Evolutionary conservation across 2,888 invertebrate genomes (phyloP), one percentile per base, ranked within the genome.

Genomic region (Cheilosia variabilis): DNA sequence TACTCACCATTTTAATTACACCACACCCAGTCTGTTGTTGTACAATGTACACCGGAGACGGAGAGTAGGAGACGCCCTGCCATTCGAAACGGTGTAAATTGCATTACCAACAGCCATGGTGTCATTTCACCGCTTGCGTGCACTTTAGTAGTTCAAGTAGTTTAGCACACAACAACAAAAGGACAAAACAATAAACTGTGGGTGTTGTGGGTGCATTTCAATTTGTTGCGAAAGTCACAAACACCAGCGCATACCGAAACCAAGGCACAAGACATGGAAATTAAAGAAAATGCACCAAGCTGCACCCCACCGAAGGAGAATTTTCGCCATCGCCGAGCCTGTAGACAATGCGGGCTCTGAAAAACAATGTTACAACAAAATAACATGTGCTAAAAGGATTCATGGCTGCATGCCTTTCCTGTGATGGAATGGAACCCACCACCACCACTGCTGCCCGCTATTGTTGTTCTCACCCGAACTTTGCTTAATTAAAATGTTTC

Each of bases 401-500:
- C 76, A 80, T 73, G 73, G 72, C 52, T 57, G 55, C 50, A 63
- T 86, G 75, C 80, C 71, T 53, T 55, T 60, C 60, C 27, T 79
- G 27, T 52, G 71, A 41, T 52, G 66, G 31, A 22, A 47, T 13
- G 63, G 47, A 55, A 15, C 4, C 34, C 58, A 45, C 37, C 57
- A 31, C 47, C n/a, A 24, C 65, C 55, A 72, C 63, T 52, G 37
- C 68, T 69, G 69, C 57, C 68, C 57, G 37, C 62, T 63, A 37
- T 73, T 68, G 62, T 78, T 83, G 63, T 84, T 53, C 47, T 76
- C 53, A 60, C 80, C 65, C 81, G 73, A 81, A 86, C 81, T 86
- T 86, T 77, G 86, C 81, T 86, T 86, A 86, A 86, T 86, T 86
- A 86, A 86, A 86, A 81, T 57, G 76, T 72, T 86, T 73, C 62